Evolutionary conservation across 2,888 invertebrate genomes (phyloP).

Genomic region (Drosophila silvestris): DNA sequence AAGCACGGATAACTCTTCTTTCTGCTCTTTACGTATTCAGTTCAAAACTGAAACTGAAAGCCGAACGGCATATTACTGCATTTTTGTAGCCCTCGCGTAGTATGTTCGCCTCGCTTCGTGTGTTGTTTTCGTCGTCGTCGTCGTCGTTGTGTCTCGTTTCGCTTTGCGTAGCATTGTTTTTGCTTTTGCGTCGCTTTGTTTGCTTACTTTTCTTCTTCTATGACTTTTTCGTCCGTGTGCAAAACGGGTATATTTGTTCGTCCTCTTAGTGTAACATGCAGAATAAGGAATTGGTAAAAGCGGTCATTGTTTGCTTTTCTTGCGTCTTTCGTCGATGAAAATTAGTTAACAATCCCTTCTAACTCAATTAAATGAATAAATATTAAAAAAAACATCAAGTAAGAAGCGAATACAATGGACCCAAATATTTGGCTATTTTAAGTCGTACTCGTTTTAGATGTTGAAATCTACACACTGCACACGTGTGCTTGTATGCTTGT

Average conservation of each 20-base stretch:
- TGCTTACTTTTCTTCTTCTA: slow-evolving; percentile 45
- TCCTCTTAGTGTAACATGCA: not conserved
- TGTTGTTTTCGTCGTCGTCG: slow-evolving; percentile 54
- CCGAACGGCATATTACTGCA: slow-evolving; percentile 64
- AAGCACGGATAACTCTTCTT: slow-evolving; percentile 27
- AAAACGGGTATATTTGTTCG: slow-evolving; percentile 20
- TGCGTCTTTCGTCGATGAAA: not conserved
- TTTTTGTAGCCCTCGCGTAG: slow-evolving; percentile 62
- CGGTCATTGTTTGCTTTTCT: not conserved
- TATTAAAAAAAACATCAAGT: not conserved
- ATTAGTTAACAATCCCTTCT: not conserved
- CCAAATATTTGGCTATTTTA: not conserved
- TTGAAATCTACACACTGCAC: not conserved
- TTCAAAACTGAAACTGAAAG: slow-evolving; percentile 71
- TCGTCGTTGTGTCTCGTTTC: slow-evolving; percentile 53
- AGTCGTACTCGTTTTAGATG: not conserved
- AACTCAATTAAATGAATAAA: not conserved
- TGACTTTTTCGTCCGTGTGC: slow-evolving; percentile 11
- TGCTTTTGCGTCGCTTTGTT: slow-evolving; percentile 44
- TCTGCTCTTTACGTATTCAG: slow-evolving; percentile 54
- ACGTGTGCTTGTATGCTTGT: not conserved
- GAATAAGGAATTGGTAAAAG: not conserved
- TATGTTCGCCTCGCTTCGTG: slow-evolving; percentile 37
- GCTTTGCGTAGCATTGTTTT: slow-evolving; percentile 50
- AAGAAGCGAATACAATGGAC: not conserved